Evolutionary conservation across 2,113 vertebrate species (phyloP), one percentile per base, ranked within the genome.

Genomic region (Colius striatus): DNA sequence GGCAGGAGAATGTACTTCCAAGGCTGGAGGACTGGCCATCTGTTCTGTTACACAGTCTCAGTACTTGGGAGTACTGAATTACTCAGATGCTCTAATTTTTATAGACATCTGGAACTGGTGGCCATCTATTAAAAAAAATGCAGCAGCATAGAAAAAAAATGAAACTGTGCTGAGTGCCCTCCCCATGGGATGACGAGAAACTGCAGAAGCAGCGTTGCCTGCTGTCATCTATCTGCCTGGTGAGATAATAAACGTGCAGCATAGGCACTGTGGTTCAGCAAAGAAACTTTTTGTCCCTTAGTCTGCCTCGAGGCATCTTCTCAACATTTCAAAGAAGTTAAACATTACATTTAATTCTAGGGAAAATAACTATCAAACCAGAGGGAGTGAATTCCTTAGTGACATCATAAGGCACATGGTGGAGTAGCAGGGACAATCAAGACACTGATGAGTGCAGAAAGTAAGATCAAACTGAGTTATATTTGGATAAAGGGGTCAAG

Each of bases 1-100:
- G 11, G 89, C 89, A 89, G 80, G 75, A 78, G 75, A 20, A 74
- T 4, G 57, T 20, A 43, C 10, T 1, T 79, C 86, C 81, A 43
- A 78, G 41, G 83, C 72, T 36, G 74, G 65, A 78, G 89, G 91
- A 61, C 63, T 32, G 73, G 71, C 95, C 95, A 95, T 96, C 94
- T 95, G 92, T 58, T 94, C 87, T 83, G 65, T 83, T 71, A 48
- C 81, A 61, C n/a, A 6, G 6, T 19, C 51, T 80, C 75, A 23
- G 1, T 92, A 3, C 53, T 76, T 66, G 70, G 48, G 63, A 75
- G 34, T 3, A 6, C 36, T 89, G 60, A 75, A 54, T 91, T 79
- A 58, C 76, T 86, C 75, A 90, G 17, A 61, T 67, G 71, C 66
- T 93, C 47, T 51, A 14, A 29, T 81, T 93, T 89, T 88, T 66